Conservation (phyloP, 2,797 vertebrate genomes). For the Silurus aristotelis region DNA sequence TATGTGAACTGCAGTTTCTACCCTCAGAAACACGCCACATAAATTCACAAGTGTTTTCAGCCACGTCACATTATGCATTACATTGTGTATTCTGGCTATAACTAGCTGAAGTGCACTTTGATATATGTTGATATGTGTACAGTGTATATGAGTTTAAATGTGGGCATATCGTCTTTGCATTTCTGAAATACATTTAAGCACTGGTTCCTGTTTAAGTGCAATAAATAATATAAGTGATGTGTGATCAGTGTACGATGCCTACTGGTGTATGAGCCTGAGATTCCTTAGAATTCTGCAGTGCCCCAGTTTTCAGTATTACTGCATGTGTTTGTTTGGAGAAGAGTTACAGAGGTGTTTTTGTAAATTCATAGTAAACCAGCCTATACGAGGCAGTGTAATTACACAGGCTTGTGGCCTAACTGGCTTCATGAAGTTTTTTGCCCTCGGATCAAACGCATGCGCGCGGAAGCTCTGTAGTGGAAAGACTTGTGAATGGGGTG, state of each 20-base stretch:
- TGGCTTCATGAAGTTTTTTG: constrained; percentile 8
- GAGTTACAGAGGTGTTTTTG: background rate
- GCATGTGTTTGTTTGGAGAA: background rate
- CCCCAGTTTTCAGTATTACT: background rate
- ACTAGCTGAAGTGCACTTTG: no score
- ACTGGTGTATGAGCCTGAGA: background rate
- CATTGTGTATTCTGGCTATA: background rate
- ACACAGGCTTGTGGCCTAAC: constrained; percentile 8
- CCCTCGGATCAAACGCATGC: constrained; percentile 51
- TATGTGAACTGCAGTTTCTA: no score
- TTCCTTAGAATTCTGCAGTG: background rate
- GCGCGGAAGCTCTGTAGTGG: constrained; percentile 58
- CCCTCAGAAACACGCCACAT: background rate
- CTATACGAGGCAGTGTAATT: background rate
- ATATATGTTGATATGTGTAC: background rate
- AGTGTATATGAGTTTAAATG: background rate
- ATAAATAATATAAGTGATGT: background rate
- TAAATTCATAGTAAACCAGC: background rate
- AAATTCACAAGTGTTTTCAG: background rate
- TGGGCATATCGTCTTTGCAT: background rate
- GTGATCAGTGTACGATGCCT: background rate
- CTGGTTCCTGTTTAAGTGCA: background rate
- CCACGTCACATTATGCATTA: no score
- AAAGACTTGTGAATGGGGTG: constrained; percentile 86
- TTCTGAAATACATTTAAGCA: background rate